Evolutionary conservation across 2,113 vertebrate species (phyloP).

Genomic region (Dipodomys spectabilis): DNA sequence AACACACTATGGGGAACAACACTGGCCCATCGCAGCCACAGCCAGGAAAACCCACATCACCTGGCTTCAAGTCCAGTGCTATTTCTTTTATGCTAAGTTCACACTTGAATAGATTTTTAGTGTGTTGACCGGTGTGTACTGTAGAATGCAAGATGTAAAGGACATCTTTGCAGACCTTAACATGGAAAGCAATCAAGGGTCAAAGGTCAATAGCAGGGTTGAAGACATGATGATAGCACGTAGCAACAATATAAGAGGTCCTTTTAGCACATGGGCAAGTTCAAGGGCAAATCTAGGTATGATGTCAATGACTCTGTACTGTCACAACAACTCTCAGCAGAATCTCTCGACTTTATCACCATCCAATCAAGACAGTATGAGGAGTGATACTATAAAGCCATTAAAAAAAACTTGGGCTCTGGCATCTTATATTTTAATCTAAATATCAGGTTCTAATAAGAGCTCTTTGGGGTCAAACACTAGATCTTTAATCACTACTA

Average conservation of each 20-base stretch:
- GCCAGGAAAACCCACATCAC: not conserved
- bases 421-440: not conserved
- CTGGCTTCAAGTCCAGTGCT: not conserved
- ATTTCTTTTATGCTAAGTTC: constrained; percentile 9
- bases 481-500: constrained; percentile 21
- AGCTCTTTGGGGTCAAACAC: not conserved
- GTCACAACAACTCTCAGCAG: not conserved
- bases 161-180: not conserved
- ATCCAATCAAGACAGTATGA: constrained; percentile 8
- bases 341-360: not conserved
- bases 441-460: constrained; percentile 25
- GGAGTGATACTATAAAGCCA: not conserved
- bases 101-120: not conserved
- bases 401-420: constrained; percentile 44
- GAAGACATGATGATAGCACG: not conserved
- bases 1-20: not conserved
- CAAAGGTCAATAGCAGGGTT: not conserved
- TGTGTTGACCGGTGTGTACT: not conserved
- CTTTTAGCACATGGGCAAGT: constrained; percentile 9
- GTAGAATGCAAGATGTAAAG: not conserved
- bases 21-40: not conserved
- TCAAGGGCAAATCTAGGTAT: not conserved
- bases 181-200: not conserved
- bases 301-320: not conserved
- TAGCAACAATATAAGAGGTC: not conserved